Evolutionary conservation across 2,113 vertebrate species (phyloP).

Genomic region (Eudyptes chrysolophus): DNA sequence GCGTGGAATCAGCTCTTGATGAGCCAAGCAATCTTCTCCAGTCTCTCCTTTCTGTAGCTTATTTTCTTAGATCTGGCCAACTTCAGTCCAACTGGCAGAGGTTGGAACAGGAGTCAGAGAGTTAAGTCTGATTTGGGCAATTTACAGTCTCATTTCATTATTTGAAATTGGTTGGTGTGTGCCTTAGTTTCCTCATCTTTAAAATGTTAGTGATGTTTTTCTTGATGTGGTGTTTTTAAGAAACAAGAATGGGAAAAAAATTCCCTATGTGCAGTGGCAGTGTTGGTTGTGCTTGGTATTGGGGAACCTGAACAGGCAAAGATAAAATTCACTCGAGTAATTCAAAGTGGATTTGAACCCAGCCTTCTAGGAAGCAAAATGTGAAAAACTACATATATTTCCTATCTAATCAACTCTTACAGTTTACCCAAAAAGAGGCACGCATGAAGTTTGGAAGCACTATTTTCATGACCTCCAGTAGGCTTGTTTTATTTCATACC

Average conservation of each 20-base stretch:
- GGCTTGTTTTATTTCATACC: not conserved
- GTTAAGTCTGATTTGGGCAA: not conserved
- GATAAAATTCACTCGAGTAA: not conserved
- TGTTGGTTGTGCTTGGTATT: not conserved
- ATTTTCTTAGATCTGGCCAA: not conserved
- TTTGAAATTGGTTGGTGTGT: not conserved
- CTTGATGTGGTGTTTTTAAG: not conserved
- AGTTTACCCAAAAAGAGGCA: not conserved
- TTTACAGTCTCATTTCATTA: not conserved
- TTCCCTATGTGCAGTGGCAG: not conserved
- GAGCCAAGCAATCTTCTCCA: not conserved
- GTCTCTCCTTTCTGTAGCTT: not conserved
- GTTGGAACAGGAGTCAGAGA: not conserved
- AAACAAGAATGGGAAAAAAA: not conserved
- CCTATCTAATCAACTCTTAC: not conserved
- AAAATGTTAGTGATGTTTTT: not conserved
- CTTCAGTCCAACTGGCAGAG: not conserved
- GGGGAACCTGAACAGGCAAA: not conserved
- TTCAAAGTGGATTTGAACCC: not conserved
- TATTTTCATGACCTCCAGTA: not conserved
- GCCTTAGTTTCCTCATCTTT: not conserved
- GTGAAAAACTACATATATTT: not conserved
- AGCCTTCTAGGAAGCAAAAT: not conserved
- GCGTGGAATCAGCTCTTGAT: not conserved
- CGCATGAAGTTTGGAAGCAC: not conserved